A percentile compares a stretch with the other conserved stretches of the same genome.
Evolutionary conservation across 2,888 invertebrate species (phyloP).

Genomic region (Imbricaverruca yamaguchii): DNA sequence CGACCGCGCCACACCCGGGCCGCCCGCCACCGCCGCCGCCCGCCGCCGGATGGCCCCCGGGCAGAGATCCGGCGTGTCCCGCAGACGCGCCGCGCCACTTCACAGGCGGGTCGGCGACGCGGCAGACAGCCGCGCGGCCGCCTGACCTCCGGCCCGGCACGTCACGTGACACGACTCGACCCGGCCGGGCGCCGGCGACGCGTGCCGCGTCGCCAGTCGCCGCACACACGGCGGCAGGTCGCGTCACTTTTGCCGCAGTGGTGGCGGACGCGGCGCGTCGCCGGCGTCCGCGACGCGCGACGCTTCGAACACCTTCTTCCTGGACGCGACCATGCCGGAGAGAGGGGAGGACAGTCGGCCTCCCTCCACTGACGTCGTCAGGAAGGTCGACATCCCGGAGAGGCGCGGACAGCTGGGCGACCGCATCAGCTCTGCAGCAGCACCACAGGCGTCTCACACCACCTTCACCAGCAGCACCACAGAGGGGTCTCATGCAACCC

Average conservation of each 20-base stretch:
- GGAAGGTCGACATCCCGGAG: conserved; percentile 39
- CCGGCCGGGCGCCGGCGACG: no score
- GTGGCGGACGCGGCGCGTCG: neutral
- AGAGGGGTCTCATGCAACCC: neutral
- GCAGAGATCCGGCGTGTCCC: no score
- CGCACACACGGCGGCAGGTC: neutral
- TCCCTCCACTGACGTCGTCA: conserved; percentile 40
- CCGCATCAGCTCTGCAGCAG: conserved; percentile 32
- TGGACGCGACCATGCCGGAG: conserved; percentile 64
- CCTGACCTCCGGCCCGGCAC: no score
- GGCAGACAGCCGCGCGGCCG: no score
- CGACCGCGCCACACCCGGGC: neutral
- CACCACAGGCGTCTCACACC: neutral
- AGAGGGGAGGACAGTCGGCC: conserved; percentile 44
- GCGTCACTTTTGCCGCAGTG: neutral
- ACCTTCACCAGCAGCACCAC: neutral
- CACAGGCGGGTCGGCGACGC: no score
- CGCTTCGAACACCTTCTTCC: conserved; percentile 58
- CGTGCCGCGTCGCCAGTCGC: no score
- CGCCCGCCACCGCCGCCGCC: no score
- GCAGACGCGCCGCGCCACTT: no score
- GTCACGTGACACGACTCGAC: no score
- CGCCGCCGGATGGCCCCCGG: no score
- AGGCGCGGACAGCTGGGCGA: conserved; percentile 35
- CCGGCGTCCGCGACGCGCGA: conserved; percentile 10